phyloP scores from a whole-genome alignment of 1,140 invertebrate genomes.

The Pseudomyrmex dendroicus region DNA sequence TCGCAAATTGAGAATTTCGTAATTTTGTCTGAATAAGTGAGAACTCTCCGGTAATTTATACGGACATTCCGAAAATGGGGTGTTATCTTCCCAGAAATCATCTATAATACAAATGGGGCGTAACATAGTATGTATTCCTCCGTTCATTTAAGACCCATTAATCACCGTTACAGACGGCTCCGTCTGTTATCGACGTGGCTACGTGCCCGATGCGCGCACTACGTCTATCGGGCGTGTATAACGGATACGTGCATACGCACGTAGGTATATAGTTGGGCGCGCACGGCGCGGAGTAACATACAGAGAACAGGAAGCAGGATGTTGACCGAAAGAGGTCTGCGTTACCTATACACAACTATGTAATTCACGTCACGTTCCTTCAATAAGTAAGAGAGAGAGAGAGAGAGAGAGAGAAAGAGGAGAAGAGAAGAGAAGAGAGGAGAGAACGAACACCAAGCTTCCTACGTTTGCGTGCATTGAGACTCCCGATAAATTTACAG shows the following conservation, averaged over 20 bases:
- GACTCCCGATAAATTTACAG: slow-evolving; percentile 6
- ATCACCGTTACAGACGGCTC: slow-evolving; percentile 46
- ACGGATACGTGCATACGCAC: slow-evolving; percentile 48
- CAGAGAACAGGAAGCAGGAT: slow-evolving; percentile 69
- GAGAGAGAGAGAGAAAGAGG: background rate
- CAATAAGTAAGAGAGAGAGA: slow-evolving; percentile 26
- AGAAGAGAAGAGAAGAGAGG: background rate
- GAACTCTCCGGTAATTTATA: no score
- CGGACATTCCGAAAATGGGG: background rate
- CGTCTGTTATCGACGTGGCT: slow-evolving; percentile 50
- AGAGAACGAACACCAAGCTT: background rate
- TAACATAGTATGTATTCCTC: background rate
- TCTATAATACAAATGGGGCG: background rate
- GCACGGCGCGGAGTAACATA: background rate
- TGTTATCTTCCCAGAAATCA: slow-evolving; percentile 8
- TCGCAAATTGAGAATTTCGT: no score
- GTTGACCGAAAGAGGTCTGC: slow-evolving; percentile 62
- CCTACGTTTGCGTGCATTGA: no score
- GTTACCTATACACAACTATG: slow-evolving; percentile 59
- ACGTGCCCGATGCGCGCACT: slow-evolving; percentile 26
- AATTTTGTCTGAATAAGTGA: no score
- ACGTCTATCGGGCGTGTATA: slow-evolving; percentile 54
- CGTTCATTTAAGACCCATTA: slow-evolving; percentile 42
- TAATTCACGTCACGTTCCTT: slow-evolving; percentile 68
- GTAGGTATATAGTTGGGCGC: slow-evolving; percentile 1